Evolutionary conservation across 2,113 vertebrate species (phyloP).

Genomic region (Paracanthobrama guichenoti): DNA sequence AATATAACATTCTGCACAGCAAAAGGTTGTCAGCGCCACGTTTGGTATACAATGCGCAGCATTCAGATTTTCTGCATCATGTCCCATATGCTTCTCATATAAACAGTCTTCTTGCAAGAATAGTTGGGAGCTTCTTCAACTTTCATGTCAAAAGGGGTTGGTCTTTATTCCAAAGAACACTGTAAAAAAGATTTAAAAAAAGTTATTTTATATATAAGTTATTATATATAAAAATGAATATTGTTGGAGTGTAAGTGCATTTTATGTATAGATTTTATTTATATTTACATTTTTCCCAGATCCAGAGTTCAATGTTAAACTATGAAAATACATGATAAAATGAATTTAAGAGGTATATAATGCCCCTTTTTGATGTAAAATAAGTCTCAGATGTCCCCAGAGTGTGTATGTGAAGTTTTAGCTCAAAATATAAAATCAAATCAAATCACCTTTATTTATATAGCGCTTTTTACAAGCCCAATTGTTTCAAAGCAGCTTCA

Average conservation of each 20-base stretch:
- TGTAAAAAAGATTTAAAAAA: neutral
- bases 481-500: too few relatives aligned
- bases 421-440: too few relatives aligned
- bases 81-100: neutral
- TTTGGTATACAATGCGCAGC: neutral
- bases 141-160: neutral
- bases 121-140: neutral
- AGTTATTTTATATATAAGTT: too few relatives aligned
- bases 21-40: conserved; percentile 15
- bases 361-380: too few relatives aligned
- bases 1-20: conserved; percentile 48
- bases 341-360: neutral
- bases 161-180: neutral
- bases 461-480: too few relatives aligned
- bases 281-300: neutral
- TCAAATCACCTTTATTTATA: too few relatives aligned
- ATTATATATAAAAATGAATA: too few relatives aligned
- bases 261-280: neutral
- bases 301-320: neutral
- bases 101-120: neutral
- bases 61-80: neutral
- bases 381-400: too few relatives aligned
- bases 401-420: too few relatives aligned
- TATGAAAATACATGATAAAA: neutral
- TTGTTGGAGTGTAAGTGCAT: neutral